These are phyloP conservation scores for Atrina japonica DNA, from an alignment of 2,888 invertebrate genomes.

Conservation along the genomic window DNA sequence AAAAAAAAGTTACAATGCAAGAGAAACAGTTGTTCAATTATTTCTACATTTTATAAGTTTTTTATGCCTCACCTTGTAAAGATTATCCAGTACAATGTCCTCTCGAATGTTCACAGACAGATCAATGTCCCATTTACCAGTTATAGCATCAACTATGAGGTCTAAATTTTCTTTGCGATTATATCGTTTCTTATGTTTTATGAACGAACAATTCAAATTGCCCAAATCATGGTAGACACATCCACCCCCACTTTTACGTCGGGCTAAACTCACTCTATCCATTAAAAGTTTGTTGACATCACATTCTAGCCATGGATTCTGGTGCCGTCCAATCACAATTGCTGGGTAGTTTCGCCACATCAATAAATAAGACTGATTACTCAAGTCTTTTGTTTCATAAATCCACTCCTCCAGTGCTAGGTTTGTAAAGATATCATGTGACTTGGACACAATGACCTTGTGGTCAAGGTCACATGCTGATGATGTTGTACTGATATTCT, in stretches of 20 bases:
- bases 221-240: conserved; percentile 98
- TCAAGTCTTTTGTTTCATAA: conserved; percentile 92
- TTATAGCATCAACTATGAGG: conserved; percentile 91
- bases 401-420: conserved; percentile 98
- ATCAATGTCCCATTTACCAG: conserved; percentile 90
- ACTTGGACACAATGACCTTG: conserved; percentile 87
- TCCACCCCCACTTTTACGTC: conserved; percentile 97
- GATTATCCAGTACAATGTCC: conserved; percentile 90
- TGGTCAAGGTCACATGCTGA: neutral
- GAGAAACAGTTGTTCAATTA: no score
- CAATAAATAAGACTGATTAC: conserved; percentile 88
- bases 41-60: no score
- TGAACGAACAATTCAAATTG: conserved; percentile 88
- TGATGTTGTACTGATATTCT: no score
- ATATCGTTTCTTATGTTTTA: conserved; percentile 91
- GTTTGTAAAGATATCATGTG: conserved; percentile 94
- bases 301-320: conserved; percentile 97
- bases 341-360: conserved; percentile 97
- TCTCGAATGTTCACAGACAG: conserved; percentile 90
- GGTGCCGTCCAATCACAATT: conserved; percentile 97
- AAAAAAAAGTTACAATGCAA: no score
- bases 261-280: conserved; percentile 88
- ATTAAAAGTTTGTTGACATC: conserved; percentile 87
- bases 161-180: conserved; percentile 93
- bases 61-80: conserved; percentile 80